Evolutionary conservation across 2,797 vertebrate genomes (phyloP).

Genomic region (Manis pentadactyla): DNA sequence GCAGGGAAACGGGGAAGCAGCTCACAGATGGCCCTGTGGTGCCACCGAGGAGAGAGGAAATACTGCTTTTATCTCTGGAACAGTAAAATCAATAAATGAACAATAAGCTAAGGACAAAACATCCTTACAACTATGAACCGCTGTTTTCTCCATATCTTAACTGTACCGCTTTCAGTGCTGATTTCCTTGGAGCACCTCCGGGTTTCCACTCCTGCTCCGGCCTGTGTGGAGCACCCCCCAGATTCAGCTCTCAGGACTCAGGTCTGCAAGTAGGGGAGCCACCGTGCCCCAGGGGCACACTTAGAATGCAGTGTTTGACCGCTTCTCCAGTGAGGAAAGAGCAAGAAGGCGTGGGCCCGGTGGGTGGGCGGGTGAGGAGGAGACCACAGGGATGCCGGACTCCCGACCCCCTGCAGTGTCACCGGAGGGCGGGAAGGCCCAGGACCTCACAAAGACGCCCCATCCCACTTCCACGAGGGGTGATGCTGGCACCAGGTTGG

Average conservation of each 20-base stretch:
- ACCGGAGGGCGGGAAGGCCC: background rate
- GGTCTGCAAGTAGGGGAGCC: no score
- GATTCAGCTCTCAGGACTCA: background rate
- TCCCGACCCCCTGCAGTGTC: background rate
- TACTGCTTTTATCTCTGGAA: background rate
- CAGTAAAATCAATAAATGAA: background rate
- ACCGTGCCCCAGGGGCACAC: background rate
- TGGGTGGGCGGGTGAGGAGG: background rate
- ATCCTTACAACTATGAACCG: fast-evolving
- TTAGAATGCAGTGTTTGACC: background rate
- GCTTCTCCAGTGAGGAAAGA: background rate
- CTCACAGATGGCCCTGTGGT: background rate
- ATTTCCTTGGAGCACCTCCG: background rate
- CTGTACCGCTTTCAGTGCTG: background rate
- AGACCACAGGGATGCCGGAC: no score
- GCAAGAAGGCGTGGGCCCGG: background rate
- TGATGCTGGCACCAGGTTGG: fast-evolving
- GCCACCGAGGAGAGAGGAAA: background rate
- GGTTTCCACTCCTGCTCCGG: background rate
- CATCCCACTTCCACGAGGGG: no score
- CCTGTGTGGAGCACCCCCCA: no score
- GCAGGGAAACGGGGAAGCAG: background rate
- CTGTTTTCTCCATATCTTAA: background rate
- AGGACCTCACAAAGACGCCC: background rate
- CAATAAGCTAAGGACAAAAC: background rate